These are phyloP conservation scores for Zeugodacus cucurbitae DNA, from an alignment of 1,140 invertebrate species.

Conservation along the genomic window DNA sequence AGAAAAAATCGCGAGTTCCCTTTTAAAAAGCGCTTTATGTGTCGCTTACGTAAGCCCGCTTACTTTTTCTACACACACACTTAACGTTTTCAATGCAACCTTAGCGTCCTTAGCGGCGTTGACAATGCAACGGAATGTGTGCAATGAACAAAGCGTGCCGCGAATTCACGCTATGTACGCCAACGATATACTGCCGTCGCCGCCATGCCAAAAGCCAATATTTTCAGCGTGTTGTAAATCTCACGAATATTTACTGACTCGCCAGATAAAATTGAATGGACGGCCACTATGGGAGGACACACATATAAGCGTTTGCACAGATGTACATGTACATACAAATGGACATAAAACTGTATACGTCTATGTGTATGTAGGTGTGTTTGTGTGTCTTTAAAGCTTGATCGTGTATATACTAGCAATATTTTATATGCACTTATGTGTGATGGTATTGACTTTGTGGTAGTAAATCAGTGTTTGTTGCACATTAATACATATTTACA, in stretches of 20 bases:
- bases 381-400: not conserved
- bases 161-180: constrained; percentile 29
- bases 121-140: constrained; percentile 33
- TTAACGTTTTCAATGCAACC: not conserved
- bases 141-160: constrained; percentile 38
- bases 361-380: not conserved
- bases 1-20: not conserved
- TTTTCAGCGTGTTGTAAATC: constrained; percentile 44
- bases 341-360: too few relatives aligned
- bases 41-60: not conserved
- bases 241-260: constrained; percentile 46
- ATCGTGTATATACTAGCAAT: not conserved
- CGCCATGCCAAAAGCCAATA: not conserved
- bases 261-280: constrained; percentile 42
- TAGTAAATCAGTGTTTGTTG: constrained; percentile 25
- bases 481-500: not conserved
- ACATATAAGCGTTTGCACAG: not conserved
- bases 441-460: not conserved
- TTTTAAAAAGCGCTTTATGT: not conserved
- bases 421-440: not conserved
- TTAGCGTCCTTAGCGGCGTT: not conserved
- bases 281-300: not conserved
- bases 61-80: not conserved
- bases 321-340: too few relatives aligned
- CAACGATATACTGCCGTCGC: not conserved